Evolutionary conservation across 2,797 vertebrate genomes (phyloP), one percentile per base, ranked within the genome.

Genomic region (Psittacula derbiana): DNA sequence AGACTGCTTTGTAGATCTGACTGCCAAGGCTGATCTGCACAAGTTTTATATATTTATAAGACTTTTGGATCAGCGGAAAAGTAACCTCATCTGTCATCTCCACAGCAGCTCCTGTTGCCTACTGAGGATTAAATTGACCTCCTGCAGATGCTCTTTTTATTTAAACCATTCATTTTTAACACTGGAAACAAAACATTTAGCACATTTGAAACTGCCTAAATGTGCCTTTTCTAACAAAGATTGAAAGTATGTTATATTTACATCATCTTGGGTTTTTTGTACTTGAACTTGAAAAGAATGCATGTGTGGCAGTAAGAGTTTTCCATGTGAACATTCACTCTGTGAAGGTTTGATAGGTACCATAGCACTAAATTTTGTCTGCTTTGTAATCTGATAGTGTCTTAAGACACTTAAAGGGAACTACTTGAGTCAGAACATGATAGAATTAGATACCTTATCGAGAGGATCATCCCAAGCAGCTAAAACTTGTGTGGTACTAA

Each of bases 211-310:
- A 58, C 3, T 7, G 61, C 81, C 93, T 92, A 90, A 95, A 78
- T 86, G 90, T 94, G 93, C 94, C 95, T 95, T 97, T 82, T 86
- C 4, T 72, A 84, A 64, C 52, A 72, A 66, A 89, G 55, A 24
- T 31, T 38, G 33, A 57, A 75, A 76, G 27, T 38, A 8, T 52
- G 40, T 49, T 83, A 2, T 66, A 67, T 73, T 95, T 85, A 57
- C 46, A 72, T 41, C 61, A 12, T 73, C 72, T 76, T 1, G 2
- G 4, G 16, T 82, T 85, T 94, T 76, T 94, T 4, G 1, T 91
- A 71, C 69, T 90, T 31, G 7, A 89, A 33, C 69, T 86, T 85
- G 84, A 8, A 55, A 75, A 31, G 72, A 80, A 62, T 31, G 61
- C 43, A 6, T 18, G 15, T 46, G 36, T 67, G 38, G 33, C 30